These are phyloP conservation scores for Spilarctia lutea DNA, from an alignment of 2,888 invertebrate species.

Conservation along the genomic window DNA sequence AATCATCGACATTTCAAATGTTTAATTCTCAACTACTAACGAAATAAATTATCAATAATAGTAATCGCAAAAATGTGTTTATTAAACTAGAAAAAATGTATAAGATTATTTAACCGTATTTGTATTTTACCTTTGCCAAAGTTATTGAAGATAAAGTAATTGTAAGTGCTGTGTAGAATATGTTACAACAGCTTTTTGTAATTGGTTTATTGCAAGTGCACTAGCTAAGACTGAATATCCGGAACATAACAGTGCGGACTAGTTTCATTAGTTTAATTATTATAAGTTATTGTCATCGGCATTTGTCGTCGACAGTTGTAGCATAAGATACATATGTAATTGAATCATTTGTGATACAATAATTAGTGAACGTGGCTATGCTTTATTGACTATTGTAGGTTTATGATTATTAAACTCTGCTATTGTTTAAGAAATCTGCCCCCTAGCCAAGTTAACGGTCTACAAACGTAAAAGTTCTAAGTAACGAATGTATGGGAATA, in stretches of 20 bases:
- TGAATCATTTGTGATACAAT: slow-evolving; percentile 56
- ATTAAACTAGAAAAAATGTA: slow-evolving; percentile 21
- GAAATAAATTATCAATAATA: slow-evolving; percentile 25
- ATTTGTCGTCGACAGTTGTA: slow-evolving; percentile 40
- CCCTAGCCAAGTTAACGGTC: too few species aligned
- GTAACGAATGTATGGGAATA: too few species aligned
- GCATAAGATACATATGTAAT: slow-evolving; percentile 46
- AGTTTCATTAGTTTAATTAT: slow-evolving; percentile 55
- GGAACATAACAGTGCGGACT: slow-evolving; percentile 46
- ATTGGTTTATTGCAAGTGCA: slow-evolving; percentile 24
- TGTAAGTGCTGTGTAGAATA: slow-evolving; percentile 41
- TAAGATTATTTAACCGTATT: slow-evolving; percentile 30
- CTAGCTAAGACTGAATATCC: slow-evolving; percentile 58
- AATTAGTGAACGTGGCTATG: slow-evolving; percentile 50
- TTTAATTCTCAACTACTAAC: neutral
- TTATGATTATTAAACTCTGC: slow-evolving; percentile 36
- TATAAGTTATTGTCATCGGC: slow-evolving; percentile 39
- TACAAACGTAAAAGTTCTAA: too few species aligned
- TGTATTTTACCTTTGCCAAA: slow-evolving; percentile 51
- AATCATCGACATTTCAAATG: slow-evolving; percentile 2
- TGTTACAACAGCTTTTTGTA: slow-evolving; percentile 33
- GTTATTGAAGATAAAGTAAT: slow-evolving; percentile 47
- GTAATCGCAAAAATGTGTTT: slow-evolving; percentile 17
- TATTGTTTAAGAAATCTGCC: slow-evolving; percentile 9
- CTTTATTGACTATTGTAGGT: slow-evolving; percentile 42